Evolutionary conservation across 2,797 vertebrate species (phyloP), one percentile per base, ranked within the genome.

Genomic region (Streptopelia turtur): DNA sequence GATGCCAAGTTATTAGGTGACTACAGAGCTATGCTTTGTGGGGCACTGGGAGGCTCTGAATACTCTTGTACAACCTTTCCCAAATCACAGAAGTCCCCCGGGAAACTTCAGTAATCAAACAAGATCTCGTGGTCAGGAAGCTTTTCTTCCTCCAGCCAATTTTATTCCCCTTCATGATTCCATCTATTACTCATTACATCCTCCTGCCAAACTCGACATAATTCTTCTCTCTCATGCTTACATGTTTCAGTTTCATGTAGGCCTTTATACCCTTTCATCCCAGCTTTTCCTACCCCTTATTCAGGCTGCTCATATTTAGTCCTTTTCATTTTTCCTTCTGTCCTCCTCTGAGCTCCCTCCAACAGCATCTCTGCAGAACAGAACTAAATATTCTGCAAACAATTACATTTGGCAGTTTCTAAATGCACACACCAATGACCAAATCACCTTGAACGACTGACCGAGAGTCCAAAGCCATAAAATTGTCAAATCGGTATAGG

Each of bases 141-240:
- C 96, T 95, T 97, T 97, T 95, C 83, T 96, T 97, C 90, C 91
- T 91, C 76, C 93, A 96, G 90, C 81, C 45, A 21, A 81, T 78
- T 96, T 96, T 96, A 83, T 83, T 95, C 85, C 89, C 89, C 92
- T 92, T 87, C 95, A 94, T 97, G 95, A 91, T 97, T 96, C 65
- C 93, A 89, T 95, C 96, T 94, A 97, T 97, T 97, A 96, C 86
- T 97, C 95, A 96, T 90, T 95, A 94, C 91, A 95, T 91, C 92
- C 91, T 96, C 92, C 94, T 93, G 95, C 90, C 92, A 97, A 93
- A 91, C 83, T 71, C 25, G 5, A 89, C 89, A 90, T 95, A 93
- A 90, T 68, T 95, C 90, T 94, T 91, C 64, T 87, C 92, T 94
- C 87, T 95, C 90, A 75, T 85, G 64, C 64, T 87, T 47, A 75